These are phyloP conservation scores for Tolypeutes matacus DNA, from an alignment of 2,797 vertebrate genomes.

Conservation along the genomic window DNA sequence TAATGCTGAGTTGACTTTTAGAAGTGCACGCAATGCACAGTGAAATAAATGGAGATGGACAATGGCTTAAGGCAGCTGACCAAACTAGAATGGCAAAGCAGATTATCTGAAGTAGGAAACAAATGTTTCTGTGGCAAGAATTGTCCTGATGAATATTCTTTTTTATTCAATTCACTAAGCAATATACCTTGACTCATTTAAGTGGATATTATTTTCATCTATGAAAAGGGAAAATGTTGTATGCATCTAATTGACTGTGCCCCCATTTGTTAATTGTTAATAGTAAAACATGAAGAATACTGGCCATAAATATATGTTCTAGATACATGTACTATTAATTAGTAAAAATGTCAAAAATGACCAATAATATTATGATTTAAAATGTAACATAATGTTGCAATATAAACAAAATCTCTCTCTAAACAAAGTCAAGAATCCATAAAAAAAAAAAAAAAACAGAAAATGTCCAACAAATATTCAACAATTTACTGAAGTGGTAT, in stretches of 20 bases:
- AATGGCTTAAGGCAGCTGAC: not conserved
- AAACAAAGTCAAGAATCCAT: not conserved
- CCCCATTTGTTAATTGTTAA: not conserved
- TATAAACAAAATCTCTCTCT: not conserved
- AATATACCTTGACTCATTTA: not conserved
- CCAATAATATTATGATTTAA: not conserved
- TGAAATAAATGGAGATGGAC: not conserved
- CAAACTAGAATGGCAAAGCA: not conserved
- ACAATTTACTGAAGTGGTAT: not conserved
- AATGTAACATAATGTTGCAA: not conserved
- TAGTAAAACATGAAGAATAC: not conserved
- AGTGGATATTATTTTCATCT: not conserved
- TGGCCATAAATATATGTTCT: not conserved
- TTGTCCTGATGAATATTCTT: not conserved
- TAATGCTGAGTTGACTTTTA: not conserved
- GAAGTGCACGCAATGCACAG: not conserved
- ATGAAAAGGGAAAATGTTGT: not conserved
- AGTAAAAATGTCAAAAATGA: not conserved
- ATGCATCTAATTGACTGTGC: fast-evolving
- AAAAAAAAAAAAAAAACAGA: not conserved
- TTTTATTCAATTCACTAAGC: not conserved
- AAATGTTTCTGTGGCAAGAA: not conserved
- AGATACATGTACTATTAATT: not conserved
- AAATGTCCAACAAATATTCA: not conserved
- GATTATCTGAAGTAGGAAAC: not conserved